Evolutionary conservation across 2,797 vertebrate species (phyloP).

Genomic region (Argentina silus): DNA sequence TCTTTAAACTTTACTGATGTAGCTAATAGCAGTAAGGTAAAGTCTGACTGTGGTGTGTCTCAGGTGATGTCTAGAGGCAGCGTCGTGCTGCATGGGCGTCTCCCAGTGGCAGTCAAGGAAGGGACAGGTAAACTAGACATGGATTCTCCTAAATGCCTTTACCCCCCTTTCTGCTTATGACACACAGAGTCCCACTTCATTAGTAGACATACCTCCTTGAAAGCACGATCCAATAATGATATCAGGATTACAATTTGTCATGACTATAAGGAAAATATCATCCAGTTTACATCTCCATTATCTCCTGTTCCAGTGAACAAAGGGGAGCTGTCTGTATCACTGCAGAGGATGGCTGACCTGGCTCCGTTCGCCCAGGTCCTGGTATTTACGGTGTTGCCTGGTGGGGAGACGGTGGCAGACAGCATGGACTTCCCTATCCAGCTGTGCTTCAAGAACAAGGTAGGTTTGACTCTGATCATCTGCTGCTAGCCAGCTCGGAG

Average conservation of each 20-base stretch:
- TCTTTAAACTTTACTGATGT: neutral
- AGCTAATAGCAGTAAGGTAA: neutral
- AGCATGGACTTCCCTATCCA: conserved; percentile 77
- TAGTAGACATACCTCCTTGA: neutral
- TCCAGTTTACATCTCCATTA: neutral
- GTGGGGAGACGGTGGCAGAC: conserved; percentile 81
- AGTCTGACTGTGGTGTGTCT: conserved; percentile 3
- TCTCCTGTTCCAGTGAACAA: conserved; percentile 78
- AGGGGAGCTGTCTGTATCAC: conserved; percentile 67
- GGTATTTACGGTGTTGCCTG: conserved; percentile 78
- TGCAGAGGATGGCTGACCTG: conserved; percentile 68
- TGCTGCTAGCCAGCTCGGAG: neutral
- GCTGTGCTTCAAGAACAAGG: conserved; percentile 87
- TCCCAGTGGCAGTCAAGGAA: conserved; percentile 60
- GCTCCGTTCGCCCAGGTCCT: conserved; percentile 82
- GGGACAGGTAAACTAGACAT: conserved; percentile 68
- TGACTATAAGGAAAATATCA: neutral
- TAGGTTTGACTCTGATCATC: conserved; percentile 41
- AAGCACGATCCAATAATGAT: too few species aligned
- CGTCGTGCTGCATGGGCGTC: conserved; percentile 65
- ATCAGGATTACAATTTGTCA: neutral
- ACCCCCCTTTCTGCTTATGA: too few species aligned
- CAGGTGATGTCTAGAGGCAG: conserved; percentile 86
- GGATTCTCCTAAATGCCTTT: neutral
- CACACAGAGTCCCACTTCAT: neutral